phyloP scores from a whole-genome alignment of 1,140 invertebrate genomes.

The Mizuhopecten yessoensis region DNA sequence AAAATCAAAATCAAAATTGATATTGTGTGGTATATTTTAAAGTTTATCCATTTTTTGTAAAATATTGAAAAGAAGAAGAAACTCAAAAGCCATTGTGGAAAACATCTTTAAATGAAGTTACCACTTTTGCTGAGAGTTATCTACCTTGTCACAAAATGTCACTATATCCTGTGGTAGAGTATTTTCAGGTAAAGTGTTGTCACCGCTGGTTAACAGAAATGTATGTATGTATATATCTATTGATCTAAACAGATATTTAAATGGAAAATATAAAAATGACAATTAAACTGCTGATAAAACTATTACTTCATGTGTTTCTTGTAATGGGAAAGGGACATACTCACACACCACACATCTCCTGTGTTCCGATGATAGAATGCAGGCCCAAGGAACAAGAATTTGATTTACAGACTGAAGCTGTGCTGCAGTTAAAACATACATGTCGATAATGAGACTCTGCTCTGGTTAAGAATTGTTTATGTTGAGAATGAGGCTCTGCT shows the following conservation, averaged over 20 bases:
- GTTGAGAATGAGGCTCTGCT: too few relatives aligned
- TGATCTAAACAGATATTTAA: background rate
- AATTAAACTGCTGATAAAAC: conserved; percentile 8
- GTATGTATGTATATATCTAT: conserved; percentile 4
- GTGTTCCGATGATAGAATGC: too few relatives aligned
- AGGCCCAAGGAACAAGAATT: too few relatives aligned
- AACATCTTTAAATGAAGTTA: background rate
- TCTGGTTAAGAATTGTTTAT: too few relatives aligned
- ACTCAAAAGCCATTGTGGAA: background rate
- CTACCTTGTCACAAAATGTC: background rate
- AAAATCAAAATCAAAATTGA: conserved; percentile 4
- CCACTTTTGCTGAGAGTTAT: background rate
- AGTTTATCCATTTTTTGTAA: background rate
- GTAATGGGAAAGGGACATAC: too few relatives aligned
- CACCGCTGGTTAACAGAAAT: background rate
- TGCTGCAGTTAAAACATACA: too few relatives aligned
- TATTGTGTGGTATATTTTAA: background rate
- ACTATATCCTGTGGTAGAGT: background rate
- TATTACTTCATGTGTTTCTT: background rate
- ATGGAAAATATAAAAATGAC: conserved; percentile 14
- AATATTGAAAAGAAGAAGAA: background rate
- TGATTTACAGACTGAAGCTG: too few relatives aligned
- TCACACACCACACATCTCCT: too few relatives aligned
- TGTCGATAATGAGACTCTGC: too few relatives aligned
- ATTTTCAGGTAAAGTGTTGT: background rate